Evolutionary conservation across 2,113 vertebrate genomes (phyloP).

Genomic region (Daphoenositta chrysoptera): DNA sequence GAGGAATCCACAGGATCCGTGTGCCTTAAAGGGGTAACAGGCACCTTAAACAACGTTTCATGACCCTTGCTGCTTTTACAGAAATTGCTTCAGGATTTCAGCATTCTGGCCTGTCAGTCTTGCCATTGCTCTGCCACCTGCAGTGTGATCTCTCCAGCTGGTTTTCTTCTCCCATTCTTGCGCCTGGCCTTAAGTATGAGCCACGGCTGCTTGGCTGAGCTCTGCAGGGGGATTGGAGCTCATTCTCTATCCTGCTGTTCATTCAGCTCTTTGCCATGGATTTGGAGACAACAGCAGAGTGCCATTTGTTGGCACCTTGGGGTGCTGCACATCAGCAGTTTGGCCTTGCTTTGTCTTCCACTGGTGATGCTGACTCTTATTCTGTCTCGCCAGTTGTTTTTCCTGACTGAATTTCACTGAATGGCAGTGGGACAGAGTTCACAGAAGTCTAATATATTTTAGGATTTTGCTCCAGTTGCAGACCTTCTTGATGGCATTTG

Average conservation of each 20-base stretch:
- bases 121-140: neutral
- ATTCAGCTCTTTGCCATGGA: neutral
- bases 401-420: neutral
- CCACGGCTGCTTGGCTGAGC: neutral
- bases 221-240: neutral
- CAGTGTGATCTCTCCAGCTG: neutral
- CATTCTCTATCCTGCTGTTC: neutral
- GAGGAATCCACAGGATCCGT: neutral
- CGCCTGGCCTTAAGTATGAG: neutral
- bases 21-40: neutral
- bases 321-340: neutral
- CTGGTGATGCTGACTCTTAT: neutral
- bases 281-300: neutral
- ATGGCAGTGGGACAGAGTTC: neutral
- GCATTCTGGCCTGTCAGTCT: conserved; percentile 22
- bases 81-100: conserved; percentile 24
- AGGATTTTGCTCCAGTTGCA: neutral
- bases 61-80: neutral
- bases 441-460: neutral
- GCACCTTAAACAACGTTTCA: neutral
- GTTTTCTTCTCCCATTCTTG: neutral
- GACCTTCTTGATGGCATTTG: neutral
- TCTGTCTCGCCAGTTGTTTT: neutral
- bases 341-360: neutral
- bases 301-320: neutral